Evolutionary conservation across 2,888 invertebrate species (phyloP).

Genomic region (Leucophenga maculata): DNA sequence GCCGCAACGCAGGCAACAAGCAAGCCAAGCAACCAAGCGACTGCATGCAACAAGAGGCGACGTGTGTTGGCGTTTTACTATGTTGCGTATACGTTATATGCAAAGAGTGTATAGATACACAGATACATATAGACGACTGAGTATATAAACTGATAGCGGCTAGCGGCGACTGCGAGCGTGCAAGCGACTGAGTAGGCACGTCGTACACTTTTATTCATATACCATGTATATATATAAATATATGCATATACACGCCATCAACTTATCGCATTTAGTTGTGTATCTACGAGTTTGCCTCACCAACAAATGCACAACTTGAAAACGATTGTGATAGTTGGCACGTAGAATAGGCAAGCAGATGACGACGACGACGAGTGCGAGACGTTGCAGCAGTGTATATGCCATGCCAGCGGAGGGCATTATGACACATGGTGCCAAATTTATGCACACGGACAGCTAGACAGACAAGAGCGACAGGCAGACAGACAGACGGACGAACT

Average conservation of each 20-base stretch:
- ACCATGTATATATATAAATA: no score
- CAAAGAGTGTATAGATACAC: conserved; percentile 24
- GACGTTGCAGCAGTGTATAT: background rate
- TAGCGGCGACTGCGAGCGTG: background rate
- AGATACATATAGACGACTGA: no score
- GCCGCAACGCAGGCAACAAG: conserved; percentile 12
- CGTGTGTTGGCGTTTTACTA: conserved; percentile 24
- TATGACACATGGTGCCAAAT: conserved; percentile 54
- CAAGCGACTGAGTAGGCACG: conserved; percentile 18
- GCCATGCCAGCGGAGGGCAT: conserved; percentile 29
- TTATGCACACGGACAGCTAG: conserved; percentile 35
- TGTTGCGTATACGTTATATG: conserved; percentile 27
- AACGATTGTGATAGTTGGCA: conserved; percentile 37
- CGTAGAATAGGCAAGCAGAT: conserved; percentile 12
- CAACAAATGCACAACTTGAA: conserved; percentile 15
- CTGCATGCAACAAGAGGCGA: background rate
- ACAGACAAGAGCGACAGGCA: background rate
- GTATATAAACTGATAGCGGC: no score
- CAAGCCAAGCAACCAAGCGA: no score
- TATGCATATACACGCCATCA: background rate
- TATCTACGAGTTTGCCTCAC: background rate
- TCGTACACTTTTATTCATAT: background rate
- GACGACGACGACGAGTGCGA: background rate
- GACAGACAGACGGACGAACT: conserved; percentile 5
- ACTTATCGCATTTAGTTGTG: conserved; percentile 28